Evolutionary conservation across 2,113 vertebrate species (phyloP).

Genomic region (Colaptes auratus): DNA sequence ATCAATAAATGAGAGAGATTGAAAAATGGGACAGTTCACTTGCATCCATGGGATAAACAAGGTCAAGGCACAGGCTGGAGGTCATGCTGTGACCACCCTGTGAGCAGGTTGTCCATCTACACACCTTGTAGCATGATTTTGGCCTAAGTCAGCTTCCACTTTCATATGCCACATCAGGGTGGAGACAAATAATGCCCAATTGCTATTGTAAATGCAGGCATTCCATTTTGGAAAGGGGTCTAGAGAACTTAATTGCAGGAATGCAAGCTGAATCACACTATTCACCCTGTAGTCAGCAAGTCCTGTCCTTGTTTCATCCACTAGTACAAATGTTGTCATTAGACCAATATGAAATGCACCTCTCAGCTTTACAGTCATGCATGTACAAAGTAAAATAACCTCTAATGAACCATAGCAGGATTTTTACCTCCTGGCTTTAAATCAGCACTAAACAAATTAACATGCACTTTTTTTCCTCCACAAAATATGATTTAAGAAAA

Average conservation of each 20-base stretch:
- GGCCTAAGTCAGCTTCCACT: background rate
- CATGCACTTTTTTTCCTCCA: accelerated
- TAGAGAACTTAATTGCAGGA: background rate
- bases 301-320: background rate
- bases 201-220: background rate
- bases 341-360: background rate
- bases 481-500: background rate
- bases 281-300: background rate
- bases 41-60: background rate
- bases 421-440: background rate
- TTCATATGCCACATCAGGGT: accelerated
- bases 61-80: background rate
- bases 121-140: background rate
- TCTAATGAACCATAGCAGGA: background rate
- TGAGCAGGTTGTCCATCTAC: background rate
- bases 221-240: background rate
- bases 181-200: background rate
- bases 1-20: background rate
- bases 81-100: background rate
- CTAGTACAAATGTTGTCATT: background rate
- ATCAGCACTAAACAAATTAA: background rate
- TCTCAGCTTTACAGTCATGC: background rate
- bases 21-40: background rate
- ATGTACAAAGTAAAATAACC: background rate
- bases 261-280: background rate